Base-by-base conservation (phyloP, 2,888 invertebrate genomes). In the Chesias legatella region DNA sequence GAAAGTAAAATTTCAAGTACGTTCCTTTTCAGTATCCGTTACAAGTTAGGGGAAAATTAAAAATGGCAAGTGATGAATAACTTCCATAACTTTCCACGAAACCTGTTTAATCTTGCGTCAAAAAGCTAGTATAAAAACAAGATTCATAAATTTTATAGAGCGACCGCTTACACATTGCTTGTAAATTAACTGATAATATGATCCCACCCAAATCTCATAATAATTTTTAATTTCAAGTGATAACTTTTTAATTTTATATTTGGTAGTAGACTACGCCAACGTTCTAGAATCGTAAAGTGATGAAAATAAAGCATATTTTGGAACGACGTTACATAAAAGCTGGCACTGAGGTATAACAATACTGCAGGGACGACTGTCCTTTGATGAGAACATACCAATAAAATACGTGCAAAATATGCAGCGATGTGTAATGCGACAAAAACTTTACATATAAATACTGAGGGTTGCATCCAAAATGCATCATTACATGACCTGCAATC, bases 401-500 rank as follows among this genome's bases (percentile, higher is more conserved):
- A 83, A 82, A 65, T 79, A 79, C 71, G 63, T 66, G 67, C 64
- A 67, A 67, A 69, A 79, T 67, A 67, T 67, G 69, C 63, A 61
- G 61, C 58, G 67, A 65, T 72, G 67, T 67, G 81, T 78, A 80
- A 84, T 82, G 81, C 78, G 56, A 63, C 69, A 70, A 81, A 33
- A 74, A 63, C 59, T 73, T 73, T 69, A 67, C 64, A 76, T 86
- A 88, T 88, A 88, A 81, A 88, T 88, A 88, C 75, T 51, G 64
- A 37, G 67, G 86, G 83, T 74, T 80, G 78, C 60, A 67, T 73
- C 70, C 63, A 58, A 66, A 68, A 68, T 74, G 79, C 80, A 86
- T 79, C 89, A 90, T 80, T 86, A 70, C 75, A 65, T 62, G 73
- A 25, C 29, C 41, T 58, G 50, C 55, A 43, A 52, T 48, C 54